Evolutionary conservation across 2,888 invertebrate genomes (phyloP), one percentile per base, ranked within the genome.

Genomic region (Mechanitis messenoides): DNA sequence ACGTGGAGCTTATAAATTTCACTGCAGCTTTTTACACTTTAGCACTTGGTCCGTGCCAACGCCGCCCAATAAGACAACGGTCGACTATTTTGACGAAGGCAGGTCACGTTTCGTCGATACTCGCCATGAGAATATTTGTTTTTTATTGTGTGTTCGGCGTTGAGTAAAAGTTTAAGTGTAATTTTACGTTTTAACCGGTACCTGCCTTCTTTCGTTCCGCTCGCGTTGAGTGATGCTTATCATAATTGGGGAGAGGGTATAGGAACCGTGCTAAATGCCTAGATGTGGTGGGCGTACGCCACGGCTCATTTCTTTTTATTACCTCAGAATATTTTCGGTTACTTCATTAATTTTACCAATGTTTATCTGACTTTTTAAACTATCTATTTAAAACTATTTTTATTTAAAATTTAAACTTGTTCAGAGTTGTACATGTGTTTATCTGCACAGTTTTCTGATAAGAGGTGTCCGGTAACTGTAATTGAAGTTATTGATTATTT

Each of bases 161-260:
- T 81, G 84, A 84, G 83, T 86, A 84, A 89, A 90, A 88, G 87
- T 88, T 84, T 79, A 88, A 87, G 88, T 83, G 87, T 89, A 90
- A 89, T 90, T 89, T 88, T 85, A 89, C 84, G 87, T 88, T 88
- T 88, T 85, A 88, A 85, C 84, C 78, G 82, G 87, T 87, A 83
- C 84, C 88, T 87, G 87, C 89, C 89, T 88, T 83, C 84, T 90
- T 89, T 89, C 88, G 89, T 89, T 89, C 88, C 89, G 87, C 88
- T 88, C 83, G 87, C 87, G 85, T 84, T 89, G 87, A 87, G 85
- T 88, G 89, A 89, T 89, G 83, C 87, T 89, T 90, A 90, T 89
- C 88, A 83, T 88, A 89, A 89, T 89, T 90, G 88, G 86, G 79
- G 83, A 79, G 85, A 86, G 88, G 87, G 88, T 88, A 84, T 85